phyloP scores from a whole-genome alignment of 2,888 invertebrate genomes.

The Cantharis rustica region DNA sequence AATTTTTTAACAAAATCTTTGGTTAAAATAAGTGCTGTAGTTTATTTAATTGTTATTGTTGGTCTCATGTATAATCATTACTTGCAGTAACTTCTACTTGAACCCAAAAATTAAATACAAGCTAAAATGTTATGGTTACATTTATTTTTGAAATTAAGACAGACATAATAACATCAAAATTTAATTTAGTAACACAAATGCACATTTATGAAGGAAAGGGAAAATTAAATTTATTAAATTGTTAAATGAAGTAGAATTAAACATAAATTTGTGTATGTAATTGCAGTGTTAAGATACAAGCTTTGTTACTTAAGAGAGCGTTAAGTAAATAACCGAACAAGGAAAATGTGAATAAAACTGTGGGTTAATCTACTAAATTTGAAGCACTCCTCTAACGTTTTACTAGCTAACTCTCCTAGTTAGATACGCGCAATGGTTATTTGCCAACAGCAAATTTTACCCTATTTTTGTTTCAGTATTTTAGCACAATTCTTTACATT shows the following conservation, averaged over 20 bases:
- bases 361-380: constrained; percentile 3
- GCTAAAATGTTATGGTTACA: neutral
- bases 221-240: neutral
- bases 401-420: neutral
- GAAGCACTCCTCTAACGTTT: constrained; percentile 1
- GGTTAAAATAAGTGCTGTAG: neutral
- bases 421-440: neutral
- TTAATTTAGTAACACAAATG: neutral
- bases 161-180: neutral
- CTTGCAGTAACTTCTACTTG: neutral
- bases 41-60: neutral
- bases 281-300: neutral
- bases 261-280: neutral
- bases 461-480: neutral
- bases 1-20: neutral
- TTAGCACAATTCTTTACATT: neutral
- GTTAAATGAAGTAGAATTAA: neutral
- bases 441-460: neutral
- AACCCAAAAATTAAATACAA: neutral
- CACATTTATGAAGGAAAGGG: neutral
- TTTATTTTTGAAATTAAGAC: neutral
- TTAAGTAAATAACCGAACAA: constrained; percentile 2
- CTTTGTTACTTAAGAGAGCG: constrained; percentile 1
- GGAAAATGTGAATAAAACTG: constrained; percentile 1
- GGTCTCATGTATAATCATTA: neutral